Percentiles rank a stretch among this genome's conserved stretches.
phyloP scores from a whole-genome alignment of 2,797 vertebrate species.

The Cynodonichthys magdalenae region DNA sequence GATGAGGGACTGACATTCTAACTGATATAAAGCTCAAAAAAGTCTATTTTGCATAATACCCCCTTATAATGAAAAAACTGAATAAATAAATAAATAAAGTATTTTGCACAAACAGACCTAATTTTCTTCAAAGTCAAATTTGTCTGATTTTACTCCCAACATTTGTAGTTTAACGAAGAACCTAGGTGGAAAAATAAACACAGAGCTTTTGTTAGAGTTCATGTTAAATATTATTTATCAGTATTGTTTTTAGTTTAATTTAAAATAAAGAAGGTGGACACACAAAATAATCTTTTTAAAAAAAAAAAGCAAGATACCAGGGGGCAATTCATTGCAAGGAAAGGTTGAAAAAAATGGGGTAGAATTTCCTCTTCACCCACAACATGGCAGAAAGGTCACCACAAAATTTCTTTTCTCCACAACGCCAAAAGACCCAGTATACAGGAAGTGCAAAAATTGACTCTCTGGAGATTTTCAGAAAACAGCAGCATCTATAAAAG shows the following conservation, averaged over 20 bases:
- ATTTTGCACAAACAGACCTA: background rate
- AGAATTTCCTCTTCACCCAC: constrained; percentile 56
- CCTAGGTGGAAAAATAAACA: too few species aligned
- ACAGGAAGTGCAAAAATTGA: constrained; percentile 64
- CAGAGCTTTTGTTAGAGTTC: too few species aligned
- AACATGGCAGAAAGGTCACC: constrained; percentile 59
- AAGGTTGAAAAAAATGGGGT: constrained; percentile 35
- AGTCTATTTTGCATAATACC: too few species aligned
- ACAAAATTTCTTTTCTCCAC: constrained; percentile 7
- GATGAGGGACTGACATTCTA: too few species aligned
- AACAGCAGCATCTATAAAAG: constrained; percentile 17
- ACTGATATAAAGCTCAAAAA: too few species aligned
- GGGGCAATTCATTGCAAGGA: constrained; percentile 15
- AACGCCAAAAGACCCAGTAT: constrained; percentile 49
- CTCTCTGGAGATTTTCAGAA: constrained; percentile 52
- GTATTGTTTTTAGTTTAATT: too few species aligned
- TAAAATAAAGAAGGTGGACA: too few species aligned
- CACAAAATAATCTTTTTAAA: constrained; percentile 2
- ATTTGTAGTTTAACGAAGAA: too few species aligned
- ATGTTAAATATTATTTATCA: too few species aligned
- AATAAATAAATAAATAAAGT: too few species aligned
- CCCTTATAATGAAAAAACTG: too few species aligned
- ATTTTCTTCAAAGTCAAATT: background rate
- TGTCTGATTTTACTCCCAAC: constrained; percentile 4
- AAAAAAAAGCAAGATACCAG: constrained; percentile 9